Evolutionary conservation across 2,888 invertebrate species (phyloP).

Genomic region (Tenthredo amoena): DNA sequence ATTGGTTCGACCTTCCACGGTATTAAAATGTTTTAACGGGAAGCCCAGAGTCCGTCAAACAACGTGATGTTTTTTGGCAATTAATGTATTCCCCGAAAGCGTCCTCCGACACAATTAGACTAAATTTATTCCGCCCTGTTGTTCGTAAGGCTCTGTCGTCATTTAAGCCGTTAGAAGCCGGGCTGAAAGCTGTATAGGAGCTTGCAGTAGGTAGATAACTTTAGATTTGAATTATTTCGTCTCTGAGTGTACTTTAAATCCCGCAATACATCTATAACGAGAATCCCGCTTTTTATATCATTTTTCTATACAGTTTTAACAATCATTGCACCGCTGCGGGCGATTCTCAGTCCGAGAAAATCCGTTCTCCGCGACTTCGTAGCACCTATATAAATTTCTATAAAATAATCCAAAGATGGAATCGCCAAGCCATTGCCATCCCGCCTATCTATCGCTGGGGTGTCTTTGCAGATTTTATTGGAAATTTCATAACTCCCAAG

Average conservation of each 20-base stretch:
- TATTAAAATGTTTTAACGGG: slow-evolving; percentile 35
- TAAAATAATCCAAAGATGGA: background rate
- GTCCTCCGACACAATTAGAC: slow-evolving; percentile 41
- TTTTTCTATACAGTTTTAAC: background rate
- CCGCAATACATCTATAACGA: background rate
- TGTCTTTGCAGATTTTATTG: slow-evolving; percentile 15
- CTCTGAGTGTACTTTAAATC: background rate
- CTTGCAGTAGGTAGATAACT: background rate
- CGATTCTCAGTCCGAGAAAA: background rate
- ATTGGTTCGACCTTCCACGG: slow-evolving; percentile 28
- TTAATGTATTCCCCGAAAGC: slow-evolving; percentile 38
- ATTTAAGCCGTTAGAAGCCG: background rate
- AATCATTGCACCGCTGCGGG: slow-evolving; percentile 3
- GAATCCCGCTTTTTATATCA: background rate
- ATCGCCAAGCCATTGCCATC: background rate
- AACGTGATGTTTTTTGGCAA: slow-evolving; percentile 32
- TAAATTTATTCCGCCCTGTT: slow-evolving; percentile 35
- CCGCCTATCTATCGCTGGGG: background rate
- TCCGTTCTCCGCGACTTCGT: background rate
- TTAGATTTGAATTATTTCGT: background rate
- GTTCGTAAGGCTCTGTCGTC: slow-evolving; percentile 18
- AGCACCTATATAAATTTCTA: background rate
- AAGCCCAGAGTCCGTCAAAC: slow-evolving; percentile 28
- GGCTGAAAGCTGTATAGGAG: background rate
- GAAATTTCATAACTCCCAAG: slow-evolving; percentile 15